phyloP scores from a whole-genome alignment of 2,113 vertebrate genomes.

The Pelvicachromis taeniatus region DNA sequence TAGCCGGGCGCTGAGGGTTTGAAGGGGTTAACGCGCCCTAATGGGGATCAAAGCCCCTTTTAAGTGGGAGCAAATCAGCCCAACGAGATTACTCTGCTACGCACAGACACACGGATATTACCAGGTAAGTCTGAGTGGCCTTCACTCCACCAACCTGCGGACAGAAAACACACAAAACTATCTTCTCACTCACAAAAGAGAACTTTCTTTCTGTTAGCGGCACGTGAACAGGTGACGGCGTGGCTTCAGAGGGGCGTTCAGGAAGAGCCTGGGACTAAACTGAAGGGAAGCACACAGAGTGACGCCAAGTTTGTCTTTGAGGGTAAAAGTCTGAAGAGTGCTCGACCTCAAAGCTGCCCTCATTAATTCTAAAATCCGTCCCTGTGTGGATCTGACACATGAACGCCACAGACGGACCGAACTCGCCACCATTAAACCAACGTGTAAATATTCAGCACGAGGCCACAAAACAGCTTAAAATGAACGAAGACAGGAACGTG shows the following conservation, averaged over 20 bases:
- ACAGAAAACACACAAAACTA: not conserved
- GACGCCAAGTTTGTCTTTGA: not conserved
- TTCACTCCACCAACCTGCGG: fast-evolving
- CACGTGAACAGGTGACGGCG: not conserved
- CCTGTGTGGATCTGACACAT: not conserved
- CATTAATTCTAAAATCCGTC: not conserved
- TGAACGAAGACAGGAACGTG: not conserved
- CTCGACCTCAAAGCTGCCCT: fast-evolving
- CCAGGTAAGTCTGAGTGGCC: not conserved
- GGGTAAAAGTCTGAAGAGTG: not conserved
- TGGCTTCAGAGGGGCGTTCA: not conserved
- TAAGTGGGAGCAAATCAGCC: not conserved
- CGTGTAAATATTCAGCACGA: not conserved
- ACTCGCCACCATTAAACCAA: fast-evolving
- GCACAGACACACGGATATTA: not conserved
- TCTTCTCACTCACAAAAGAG: not conserved
- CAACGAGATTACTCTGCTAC: not conserved
- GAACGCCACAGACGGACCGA: not conserved
- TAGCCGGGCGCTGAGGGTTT: not conserved
- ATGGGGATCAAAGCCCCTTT: not conserved
- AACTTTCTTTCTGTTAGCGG: not conserved
- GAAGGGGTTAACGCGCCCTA: not conserved
- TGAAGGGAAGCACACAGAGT: fast-evolving
- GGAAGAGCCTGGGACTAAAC: not conserved
- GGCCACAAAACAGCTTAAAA: not conserved